Evolutionary conservation across 2,113 vertebrate genomes (phyloP), one percentile per base, ranked within the genome.

Genomic region (Ammodytes marinus): DNA sequence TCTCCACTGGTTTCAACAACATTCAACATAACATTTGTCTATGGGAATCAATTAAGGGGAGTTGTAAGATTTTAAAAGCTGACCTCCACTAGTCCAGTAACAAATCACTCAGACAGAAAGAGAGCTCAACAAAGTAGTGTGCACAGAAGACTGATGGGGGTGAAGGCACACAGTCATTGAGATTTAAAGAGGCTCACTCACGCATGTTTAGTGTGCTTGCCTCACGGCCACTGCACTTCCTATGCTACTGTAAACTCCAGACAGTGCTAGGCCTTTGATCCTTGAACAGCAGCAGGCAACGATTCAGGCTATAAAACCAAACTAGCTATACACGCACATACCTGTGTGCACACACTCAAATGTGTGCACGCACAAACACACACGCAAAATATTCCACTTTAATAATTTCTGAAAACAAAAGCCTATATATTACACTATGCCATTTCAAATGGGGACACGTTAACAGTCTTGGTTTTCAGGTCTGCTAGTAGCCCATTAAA

Each of bases 201-300:
- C 83, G 82, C 88, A 86, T 70, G 86, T 74, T 82, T 74, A 45
- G 65, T 71, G 74, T 45, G 40, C 39, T 75, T 90, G 88, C 82
- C 91, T 91, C 76, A 85, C 70, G 73, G 90, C 86, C 89, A 89
- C 77, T 55, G 68, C 83, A 85, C 84, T 90, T 89, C 88, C 87
- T 82, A 46, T 75, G 80, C 89, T 91, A 89, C 91, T 91, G 90
- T 86, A 88, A 92, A 91, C 80, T 76, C 53, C 70, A 81, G 69
- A 84, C 86, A 71, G 74, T 19, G 66, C 76, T 47, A 77, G 55
- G 69, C 40, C 85, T 92, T 92, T 90, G 74, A 93, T 92, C 89
- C 67, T 53, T 14, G 14, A 82, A 73, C 2, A n/a, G 69, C 71
- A 87, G 68, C 73, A 83, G 83, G 74, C 76, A 63, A 53, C 61